These are phyloP conservation scores for Oasisia sp. DNA, from an alignment of 2,888 invertebrate species.

Conservation along the genomic window DNA sequence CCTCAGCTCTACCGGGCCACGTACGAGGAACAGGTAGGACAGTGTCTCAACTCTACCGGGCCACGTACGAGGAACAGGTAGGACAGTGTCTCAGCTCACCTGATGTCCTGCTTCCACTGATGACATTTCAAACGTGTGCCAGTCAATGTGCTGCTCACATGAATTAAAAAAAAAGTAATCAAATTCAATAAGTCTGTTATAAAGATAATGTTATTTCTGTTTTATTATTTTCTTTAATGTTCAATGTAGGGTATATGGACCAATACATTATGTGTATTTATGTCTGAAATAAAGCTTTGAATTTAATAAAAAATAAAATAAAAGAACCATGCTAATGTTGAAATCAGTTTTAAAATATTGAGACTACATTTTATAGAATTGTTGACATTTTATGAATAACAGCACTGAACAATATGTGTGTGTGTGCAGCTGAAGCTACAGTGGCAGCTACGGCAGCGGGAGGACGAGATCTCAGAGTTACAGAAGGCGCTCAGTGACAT, in stretches of 20 bases:
- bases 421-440: slow-evolving; percentile 60
- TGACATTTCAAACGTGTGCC: not conserved
- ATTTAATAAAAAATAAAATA: not conserved
- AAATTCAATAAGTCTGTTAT: no score
- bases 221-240: no score
- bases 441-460: slow-evolving; percentile 64
- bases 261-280: no score
- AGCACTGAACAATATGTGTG: not conserved
- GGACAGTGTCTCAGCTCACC: not conserved
- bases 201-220: no score
- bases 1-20: no score
- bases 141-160: not conserved
- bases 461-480: slow-evolving; percentile 65
- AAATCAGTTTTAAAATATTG: not conserved
- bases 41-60: no score
- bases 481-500: slow-evolving; percentile 67
- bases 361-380: not conserved
- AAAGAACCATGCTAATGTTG: not conserved
- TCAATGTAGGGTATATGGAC: no score
- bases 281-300: no score
- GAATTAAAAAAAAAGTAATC: no score
- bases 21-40: no score
- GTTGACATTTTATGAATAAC: not conserved
- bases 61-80: no score
- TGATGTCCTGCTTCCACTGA: no score